Evolutionary conservation across 2,113 vertebrate species (phyloP), one percentile per base, ranked within the genome.

Genomic region (Lates calcarifer): DNA sequence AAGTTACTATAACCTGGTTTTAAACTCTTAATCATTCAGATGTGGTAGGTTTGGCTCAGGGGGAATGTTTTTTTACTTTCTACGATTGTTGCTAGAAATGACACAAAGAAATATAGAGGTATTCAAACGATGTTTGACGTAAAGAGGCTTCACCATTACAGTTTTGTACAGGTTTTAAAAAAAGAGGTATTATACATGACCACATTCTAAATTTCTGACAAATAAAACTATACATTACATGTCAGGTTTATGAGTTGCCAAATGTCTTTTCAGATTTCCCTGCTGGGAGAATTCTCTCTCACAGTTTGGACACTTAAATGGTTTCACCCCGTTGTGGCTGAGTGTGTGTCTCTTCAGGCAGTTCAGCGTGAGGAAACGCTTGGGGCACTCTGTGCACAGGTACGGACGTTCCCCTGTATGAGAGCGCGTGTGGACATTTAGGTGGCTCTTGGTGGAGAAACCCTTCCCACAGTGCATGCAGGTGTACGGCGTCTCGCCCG

Each of bases 201-300:
- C 12, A 51, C 55, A 60, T 15, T n/a, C 18, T 53, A 29, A 29
- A 29, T 26, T 22, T 51, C 13, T 55, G 45, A 31, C 17, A 0
- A 17, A 6, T 18, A 56, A 37, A 37, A 10, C 18, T 10, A 0
- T 1, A 33, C 22, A 17, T 51, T 29, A 88, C 4, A 31, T 51
- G 70, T 82, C 75, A 1, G 43, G 69, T 77, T 89, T 86, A 43
- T 93, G 92, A 58, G 77, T 91, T 0, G 71, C 67, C 74, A 91
- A 18, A 31, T 93, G 92, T 79, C 90, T 90, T 51, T 91, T 93
- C 65, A 93, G 61, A 56, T 93, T 93, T n/a, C 92, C 92, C 72
- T 85, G 81, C 83, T 93, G 92, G 17, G 92, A 92, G 73, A 93
- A 93, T 2, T 90, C 85, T 53, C 24, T 85, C 14, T 81, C 85